A percentile compares a stretch with the other conserved stretches of the same genome.
phyloP scores from a whole-genome alignment of 2,113 vertebrate genomes.

The Zapus hudsonius region DNA sequence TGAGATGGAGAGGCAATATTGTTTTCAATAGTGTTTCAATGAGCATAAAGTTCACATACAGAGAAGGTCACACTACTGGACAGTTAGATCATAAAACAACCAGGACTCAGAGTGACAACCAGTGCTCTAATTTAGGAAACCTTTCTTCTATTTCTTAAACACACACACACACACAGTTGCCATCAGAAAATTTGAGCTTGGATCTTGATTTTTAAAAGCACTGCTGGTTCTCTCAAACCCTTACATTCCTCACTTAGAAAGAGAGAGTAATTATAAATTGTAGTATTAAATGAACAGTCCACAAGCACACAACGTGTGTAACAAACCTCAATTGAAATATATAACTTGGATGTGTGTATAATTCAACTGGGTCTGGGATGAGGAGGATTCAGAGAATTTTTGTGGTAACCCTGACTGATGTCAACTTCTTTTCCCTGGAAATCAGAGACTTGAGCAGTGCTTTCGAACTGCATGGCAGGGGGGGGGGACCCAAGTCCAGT shows the following conservation, averaged over 20 bases:
- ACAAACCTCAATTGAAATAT: neutral
- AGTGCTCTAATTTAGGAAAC: neutral
- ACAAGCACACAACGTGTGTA: neutral
- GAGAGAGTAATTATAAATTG: constrained; percentile 30
- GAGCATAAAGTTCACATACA: neutral
- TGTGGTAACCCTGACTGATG: neutral
- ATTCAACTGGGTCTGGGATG: constrained; percentile 8
- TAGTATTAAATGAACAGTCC: constrained; percentile 15
- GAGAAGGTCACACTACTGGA: neutral
- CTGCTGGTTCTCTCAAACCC: neutral
- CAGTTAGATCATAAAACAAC: neutral
- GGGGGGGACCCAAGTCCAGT: neutral
- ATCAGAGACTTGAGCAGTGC: neutral
- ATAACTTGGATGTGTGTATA: neutral
- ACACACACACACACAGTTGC: neutral
- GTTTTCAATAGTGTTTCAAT: neutral
- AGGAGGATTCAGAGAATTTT: neutral
- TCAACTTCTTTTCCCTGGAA: neutral
- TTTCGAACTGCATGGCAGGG: neutral
- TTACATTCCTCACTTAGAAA: constrained; percentile 30
- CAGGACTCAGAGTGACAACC: neutral
- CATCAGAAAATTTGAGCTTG: constrained; percentile 1
- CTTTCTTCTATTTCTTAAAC: neutral
- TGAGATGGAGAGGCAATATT: neutral
- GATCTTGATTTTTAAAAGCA: constrained; percentile 2